A percentile compares a stretch with the other conserved stretches of the same genome.
phyloP scores from a whole-genome alignment of 92 coral and sea anemone species.

The Pocillopora grandis region DNA sequence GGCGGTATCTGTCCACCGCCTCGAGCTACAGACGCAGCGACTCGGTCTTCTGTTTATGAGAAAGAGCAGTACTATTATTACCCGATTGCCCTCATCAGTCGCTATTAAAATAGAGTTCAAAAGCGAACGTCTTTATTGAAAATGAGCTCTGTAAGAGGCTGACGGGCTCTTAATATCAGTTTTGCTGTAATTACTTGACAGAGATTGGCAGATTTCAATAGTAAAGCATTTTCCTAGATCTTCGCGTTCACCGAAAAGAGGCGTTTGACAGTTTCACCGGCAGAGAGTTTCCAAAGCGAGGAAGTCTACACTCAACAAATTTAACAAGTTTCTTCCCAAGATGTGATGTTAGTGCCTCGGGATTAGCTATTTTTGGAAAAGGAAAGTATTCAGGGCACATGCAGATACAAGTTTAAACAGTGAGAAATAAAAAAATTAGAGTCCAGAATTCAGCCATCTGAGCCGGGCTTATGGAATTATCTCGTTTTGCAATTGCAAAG shows the following conservation, averaged over 20 bases:
- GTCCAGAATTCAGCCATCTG: not conserved
- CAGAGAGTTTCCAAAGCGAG: conserved; percentile 11
- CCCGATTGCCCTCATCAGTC: conserved; percentile 64
- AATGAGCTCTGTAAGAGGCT: conserved; percentile 51
- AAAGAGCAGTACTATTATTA: conserved; percentile 31
- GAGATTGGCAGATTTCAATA: conserved; percentile 33
- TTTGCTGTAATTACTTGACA: conserved; percentile 30
- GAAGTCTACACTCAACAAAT: conserved; percentile 31
- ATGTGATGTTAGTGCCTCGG: conserved; percentile 16
- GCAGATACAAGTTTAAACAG: not conserved
- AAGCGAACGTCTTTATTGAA: conserved; percentile 72
- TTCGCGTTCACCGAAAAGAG: not conserved
- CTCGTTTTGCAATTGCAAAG: too few relatives aligned
- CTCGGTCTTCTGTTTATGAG: conserved; percentile 13
- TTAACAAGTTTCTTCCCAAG: conserved; percentile 11
- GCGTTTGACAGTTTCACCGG: conserved; percentile 8
- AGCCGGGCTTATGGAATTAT: too few relatives aligned
- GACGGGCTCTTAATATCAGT: conserved; percentile 64
- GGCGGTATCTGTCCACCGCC: not conserved
- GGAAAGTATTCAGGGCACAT: not conserved
- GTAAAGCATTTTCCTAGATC: not conserved
- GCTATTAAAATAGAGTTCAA: conserved; percentile 61
- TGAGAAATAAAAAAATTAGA: not conserved
- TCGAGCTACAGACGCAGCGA: conserved; percentile 23
- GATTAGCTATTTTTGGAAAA: conserved; percentile 20